phyloP scores from a whole-genome alignment of 2,888 invertebrate genomes.

The Lasiommata megera region DNA sequence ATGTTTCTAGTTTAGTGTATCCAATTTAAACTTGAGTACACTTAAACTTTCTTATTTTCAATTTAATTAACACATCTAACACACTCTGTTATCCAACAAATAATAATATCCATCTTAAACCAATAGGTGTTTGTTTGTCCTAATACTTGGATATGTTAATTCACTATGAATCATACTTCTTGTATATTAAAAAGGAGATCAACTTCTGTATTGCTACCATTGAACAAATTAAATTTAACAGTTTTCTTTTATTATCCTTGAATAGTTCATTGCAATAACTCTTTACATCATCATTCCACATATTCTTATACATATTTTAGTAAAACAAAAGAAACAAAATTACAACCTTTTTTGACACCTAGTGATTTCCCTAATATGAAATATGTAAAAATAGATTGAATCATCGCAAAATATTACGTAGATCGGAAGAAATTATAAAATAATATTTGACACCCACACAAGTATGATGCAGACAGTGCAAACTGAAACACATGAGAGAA shows the following conservation, averaged over 20 bases:
- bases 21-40: too few species aligned
- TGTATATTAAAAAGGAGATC: background rate
- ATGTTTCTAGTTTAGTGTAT: too few species aligned
- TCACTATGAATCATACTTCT: conserved; percentile 4
- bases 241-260: too few species aligned
- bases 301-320: too few species aligned
- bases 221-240: background rate
- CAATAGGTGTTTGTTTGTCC: background rate
- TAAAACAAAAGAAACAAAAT: too few species aligned
- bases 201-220: background rate
- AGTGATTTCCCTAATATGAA: conserved; percentile 7
- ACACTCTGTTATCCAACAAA: too few species aligned
- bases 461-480: conserved; percentile 47
- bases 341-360: background rate
- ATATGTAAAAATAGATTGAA: conserved; percentile 29
- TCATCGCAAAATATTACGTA: conserved; percentile 28
- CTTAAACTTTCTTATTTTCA: too few species aligned
- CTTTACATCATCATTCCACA: too few species aligned
- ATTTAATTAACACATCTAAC: too few species aligned
- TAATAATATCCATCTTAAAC: too few species aligned
- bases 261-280: too few species aligned
- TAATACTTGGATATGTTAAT: background rate
- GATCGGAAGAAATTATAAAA: conserved; percentile 31
- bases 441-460: conserved; percentile 46
- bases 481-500: conserved; percentile 36